Percentiles rank a stretch among this genome's conserved stretches.
These are phyloP conservation scores for Myioborus miniatus DNA, from an alignment of 2,797 vertebrate genomes.

Conservation along the genomic window DNA sequence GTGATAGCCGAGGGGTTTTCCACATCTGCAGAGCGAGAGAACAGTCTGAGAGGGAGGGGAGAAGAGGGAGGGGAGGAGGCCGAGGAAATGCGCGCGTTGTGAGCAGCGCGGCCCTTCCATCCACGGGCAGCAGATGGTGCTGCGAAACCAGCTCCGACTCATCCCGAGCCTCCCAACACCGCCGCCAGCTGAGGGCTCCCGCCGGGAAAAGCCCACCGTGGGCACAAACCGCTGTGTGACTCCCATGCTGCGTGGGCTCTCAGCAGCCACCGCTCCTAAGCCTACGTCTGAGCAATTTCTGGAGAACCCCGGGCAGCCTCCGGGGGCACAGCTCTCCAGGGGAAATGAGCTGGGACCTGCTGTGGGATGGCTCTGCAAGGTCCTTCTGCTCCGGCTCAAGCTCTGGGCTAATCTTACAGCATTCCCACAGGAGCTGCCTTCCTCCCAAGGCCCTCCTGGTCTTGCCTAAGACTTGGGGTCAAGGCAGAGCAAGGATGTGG, in stretches of 20 bases:
- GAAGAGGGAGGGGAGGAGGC: not conserved
- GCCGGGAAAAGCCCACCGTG: not conserved
- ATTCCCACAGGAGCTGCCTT: not conserved
- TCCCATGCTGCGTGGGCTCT: not conserved
- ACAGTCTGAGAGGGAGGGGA: not conserved
- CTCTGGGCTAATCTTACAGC: not conserved
- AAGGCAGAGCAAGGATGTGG: not conserved
- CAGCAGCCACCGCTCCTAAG: not conserved
- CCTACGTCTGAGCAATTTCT: not conserved
- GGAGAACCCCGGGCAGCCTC: not conserved
- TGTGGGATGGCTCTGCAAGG: not conserved
- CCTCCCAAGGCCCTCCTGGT: not conserved
- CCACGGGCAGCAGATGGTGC: constrained; percentile 21
- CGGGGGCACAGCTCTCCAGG: rapidly evolving
- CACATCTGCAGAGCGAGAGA: constrained; percentile 9
- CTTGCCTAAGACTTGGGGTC: not conserved
- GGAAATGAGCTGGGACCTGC: not conserved
- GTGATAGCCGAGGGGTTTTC: not conserved
- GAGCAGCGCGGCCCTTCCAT: not conserved
- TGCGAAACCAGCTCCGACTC: not conserved
- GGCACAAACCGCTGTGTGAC: not conserved
- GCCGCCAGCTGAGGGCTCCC: not conserved
- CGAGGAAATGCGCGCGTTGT: rapidly evolving
- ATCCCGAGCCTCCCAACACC: not conserved
- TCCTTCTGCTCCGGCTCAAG: not conserved